phyloP scores from a whole-genome alignment of 1,140 invertebrate species.

The Drosophila azteca region DNA sequence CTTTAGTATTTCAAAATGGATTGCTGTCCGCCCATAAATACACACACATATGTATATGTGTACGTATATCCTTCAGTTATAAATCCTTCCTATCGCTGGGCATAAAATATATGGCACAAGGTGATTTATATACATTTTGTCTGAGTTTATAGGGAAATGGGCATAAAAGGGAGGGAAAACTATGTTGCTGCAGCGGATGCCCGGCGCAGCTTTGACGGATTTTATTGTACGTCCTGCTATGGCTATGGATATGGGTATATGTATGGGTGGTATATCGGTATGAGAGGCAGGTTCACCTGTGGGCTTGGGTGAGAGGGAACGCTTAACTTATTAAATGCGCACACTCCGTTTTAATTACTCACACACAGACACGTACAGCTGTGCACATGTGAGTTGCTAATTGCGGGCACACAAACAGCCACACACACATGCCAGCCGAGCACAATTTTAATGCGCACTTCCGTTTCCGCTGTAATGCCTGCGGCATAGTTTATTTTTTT shows the following conservation, averaged over 20 bases:
- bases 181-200: constrained; percentile 2
- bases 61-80: constrained; percentile 8
- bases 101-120: constrained; percentile 24
- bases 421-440: constrained; percentile 40
- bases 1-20: constrained; percentile 11
- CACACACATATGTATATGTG: too few species aligned
- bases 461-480: constrained; percentile 80
- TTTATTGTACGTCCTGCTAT: constrained; percentile 1
- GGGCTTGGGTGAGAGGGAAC: constrained; percentile 25
- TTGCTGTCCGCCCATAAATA: too few species aligned
- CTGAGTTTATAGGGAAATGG: constrained; percentile 1
- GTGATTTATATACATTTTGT: constrained; percentile 32
- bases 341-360: constrained; percentile 79
- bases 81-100: constrained; percentile 15
- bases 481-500: constrained; percentile 76
- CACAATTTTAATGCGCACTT: constrained; percentile 80
- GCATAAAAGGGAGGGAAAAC: constrained; percentile 12
- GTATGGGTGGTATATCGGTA: neutral
- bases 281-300: constrained; percentile 15
- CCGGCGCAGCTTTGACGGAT: neutral
- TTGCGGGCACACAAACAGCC: constrained; percentile 61
- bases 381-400: constrained; percentile 65
- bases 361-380: constrained; percentile 48
- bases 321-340: constrained; percentile 79
- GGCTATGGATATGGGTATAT: neutral